Evolutionary conservation across 1,140 invertebrate species (phyloP).

Genomic region (Medauroidea extradentata): DNA sequence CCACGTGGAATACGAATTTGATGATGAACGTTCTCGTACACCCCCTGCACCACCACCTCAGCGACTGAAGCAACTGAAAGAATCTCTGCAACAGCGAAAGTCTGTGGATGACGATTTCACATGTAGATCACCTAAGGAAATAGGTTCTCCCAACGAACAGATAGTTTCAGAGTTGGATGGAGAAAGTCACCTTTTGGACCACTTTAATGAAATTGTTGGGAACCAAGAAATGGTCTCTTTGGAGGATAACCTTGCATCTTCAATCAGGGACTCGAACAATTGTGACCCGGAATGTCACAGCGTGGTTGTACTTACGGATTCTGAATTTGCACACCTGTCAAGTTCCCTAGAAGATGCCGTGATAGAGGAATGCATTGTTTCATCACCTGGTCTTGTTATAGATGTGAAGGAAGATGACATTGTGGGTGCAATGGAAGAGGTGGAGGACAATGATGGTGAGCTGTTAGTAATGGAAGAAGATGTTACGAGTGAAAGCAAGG

Average conservation of each 20-base stretch:
- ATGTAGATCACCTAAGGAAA: no score
- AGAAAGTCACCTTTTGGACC: no score
- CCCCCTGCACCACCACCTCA: slow-evolving; percentile 52
- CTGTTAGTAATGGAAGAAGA: background rate
- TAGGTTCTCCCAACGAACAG: no score
- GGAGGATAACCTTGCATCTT: no score
- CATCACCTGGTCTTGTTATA: background rate
- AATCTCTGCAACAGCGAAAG: slow-evolving; percentile 10
- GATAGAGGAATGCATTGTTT: slow-evolving; percentile 27
- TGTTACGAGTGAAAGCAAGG: slow-evolving; percentile 2
- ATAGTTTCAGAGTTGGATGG: no score
- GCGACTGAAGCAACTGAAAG: background rate
- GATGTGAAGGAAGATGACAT: slow-evolving; percentile 1
- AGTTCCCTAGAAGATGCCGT: slow-evolving; percentile 17
- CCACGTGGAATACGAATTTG: slow-evolving; percentile 58
- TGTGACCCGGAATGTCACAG: slow-evolving; percentile 2
- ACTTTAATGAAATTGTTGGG: no score
- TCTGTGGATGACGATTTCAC: no score
- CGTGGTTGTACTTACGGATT: slow-evolving; percentile 43
- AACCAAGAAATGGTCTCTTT: no score
- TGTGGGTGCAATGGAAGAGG: background rate
- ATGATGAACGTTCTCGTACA: slow-evolving; percentile 51
- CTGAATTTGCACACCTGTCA: slow-evolving; percentile 45
- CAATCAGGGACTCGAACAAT: no score
- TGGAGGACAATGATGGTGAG: background rate